These are phyloP conservation scores for Caracal caracal DNA, from an alignment of 2,113 vertebrate species.

Conservation along the genomic window DNA sequence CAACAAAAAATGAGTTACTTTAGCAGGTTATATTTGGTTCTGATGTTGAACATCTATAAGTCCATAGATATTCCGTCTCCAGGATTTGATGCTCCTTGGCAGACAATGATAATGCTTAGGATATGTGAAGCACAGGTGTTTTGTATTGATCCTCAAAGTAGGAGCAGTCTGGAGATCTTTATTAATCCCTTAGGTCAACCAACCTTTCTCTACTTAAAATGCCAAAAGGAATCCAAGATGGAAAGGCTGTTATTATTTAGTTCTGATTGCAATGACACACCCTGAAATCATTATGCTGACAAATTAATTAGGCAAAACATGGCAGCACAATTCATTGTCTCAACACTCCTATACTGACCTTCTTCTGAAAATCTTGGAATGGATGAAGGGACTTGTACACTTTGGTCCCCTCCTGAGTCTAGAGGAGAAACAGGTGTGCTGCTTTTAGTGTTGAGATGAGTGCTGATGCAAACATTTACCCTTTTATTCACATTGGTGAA, in stretches of 20 bases:
- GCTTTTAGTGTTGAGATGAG: background rate
- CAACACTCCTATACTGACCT: background rate
- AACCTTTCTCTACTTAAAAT: constrained; percentile 1
- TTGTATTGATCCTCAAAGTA: background rate
- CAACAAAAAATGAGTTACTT: background rate
- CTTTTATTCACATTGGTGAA: background rate
- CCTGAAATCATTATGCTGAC: background rate
- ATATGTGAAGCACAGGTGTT: background rate
- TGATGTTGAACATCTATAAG: background rate
- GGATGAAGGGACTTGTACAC: background rate
- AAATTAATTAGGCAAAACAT: background rate
- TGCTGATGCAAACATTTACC: background rate
- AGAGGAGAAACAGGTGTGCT: constrained; percentile 11
- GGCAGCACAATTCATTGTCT: background rate
- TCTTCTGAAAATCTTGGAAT: background rate
- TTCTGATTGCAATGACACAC: background rate
- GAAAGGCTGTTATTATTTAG: background rate
- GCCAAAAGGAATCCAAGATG: background rate
- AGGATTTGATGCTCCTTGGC: background rate
- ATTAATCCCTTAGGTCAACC: constrained; percentile 20
- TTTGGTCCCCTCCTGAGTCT: background rate
- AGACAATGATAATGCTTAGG: background rate
- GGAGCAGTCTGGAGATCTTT: background rate
- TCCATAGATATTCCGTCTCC: background rate
- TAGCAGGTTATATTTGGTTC: background rate